Conservation (phyloP, 2,888 invertebrate species). For the Rhagophthalmus giganteus region DNA sequence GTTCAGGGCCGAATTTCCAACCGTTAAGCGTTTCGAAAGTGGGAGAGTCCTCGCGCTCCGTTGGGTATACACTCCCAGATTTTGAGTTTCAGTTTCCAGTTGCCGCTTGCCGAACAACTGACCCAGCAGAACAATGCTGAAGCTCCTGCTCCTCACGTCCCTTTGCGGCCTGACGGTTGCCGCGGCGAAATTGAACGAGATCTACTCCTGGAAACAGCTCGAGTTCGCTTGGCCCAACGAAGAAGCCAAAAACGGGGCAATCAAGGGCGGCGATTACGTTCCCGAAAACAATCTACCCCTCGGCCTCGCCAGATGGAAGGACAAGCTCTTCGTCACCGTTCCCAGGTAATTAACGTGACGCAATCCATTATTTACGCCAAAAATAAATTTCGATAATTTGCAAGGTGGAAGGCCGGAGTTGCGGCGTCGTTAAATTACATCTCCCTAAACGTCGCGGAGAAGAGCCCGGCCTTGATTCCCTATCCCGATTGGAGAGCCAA, state of each 20-base stretch:
- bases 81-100: constrained; percentile 19
- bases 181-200: constrained; percentile 63
- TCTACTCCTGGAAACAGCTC: constrained; percentile 72
- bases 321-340: constrained; percentile 71
- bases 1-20: constrained; percentile 12
- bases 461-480: constrained; percentile 72
- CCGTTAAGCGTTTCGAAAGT: constrained; percentile 6
- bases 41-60: constrained; percentile 8
- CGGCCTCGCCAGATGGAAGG: constrained; percentile 71
- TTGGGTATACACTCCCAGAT: constrained; percentile 10
- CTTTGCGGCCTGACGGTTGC: constrained; percentile 40
- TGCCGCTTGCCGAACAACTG: constrained; percentile 3
- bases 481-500: constrained; percentile 82
- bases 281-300: constrained; percentile 70
- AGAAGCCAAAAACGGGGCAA: constrained; percentile 62
- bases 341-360: constrained; percentile 64
- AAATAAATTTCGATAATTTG: no score
- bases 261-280: constrained; percentile 64
- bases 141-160: constrained; percentile 5
- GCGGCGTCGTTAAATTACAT: constrained; percentile 72
- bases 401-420: constrained; percentile 66
- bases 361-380: no score
- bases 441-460: constrained; percentile 59
- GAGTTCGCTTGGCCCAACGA: constrained; percentile 68
- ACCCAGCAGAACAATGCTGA: constrained; percentile 16